Percentiles rank a stretch among this genome's conserved stretches.
phyloP scores from a whole-genome alignment of 2,797 vertebrate genomes.

The Sebastes hubbsi region DNA sequence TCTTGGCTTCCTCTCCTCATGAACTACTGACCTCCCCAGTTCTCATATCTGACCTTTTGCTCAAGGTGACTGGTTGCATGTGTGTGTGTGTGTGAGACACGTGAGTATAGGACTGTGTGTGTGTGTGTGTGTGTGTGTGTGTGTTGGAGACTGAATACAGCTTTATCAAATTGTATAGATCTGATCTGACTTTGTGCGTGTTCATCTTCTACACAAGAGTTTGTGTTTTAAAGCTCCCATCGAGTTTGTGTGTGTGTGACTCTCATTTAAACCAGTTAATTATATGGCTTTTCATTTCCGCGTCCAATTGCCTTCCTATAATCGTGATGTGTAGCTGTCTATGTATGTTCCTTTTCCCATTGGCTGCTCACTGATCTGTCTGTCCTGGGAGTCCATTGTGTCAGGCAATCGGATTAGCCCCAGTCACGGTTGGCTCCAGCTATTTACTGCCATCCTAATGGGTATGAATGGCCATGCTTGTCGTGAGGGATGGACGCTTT shows the following conservation, averaged over 20 bases:
- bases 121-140: background rate
- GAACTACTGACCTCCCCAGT: conserved; percentile 61
- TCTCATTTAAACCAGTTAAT: conserved; percentile 72
- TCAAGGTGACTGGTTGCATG: background rate
- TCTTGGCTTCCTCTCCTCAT: conserved; percentile 28
- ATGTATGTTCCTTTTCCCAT: conserved; percentile 58
- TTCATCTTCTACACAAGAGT: conserved; percentile 22
- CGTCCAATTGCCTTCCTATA: conserved; percentile 46
- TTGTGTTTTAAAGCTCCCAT: conserved; percentile 49
- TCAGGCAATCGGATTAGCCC: conserved; percentile 76
- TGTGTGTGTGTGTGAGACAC: background rate
- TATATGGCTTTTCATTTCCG: conserved; percentile 76
- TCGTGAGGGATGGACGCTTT: conserved; percentile 41
- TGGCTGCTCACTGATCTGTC: conserved; percentile 57
- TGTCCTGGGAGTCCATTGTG: conserved; percentile 76
- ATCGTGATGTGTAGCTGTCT: conserved; percentile 58
- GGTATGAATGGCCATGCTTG: conserved; percentile 71
- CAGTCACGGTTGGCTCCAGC: conserved; percentile 70
- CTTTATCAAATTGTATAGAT: conserved; percentile 40
- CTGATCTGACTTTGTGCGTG: conserved; percentile 17
- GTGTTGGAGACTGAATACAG: conserved; percentile 17
- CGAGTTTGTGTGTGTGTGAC: conserved; percentile 57
- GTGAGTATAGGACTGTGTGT: background rate
- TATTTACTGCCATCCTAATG: conserved; percentile 60
- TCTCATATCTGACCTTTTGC: conserved; percentile 23